Conservation (phyloP, 2,888 invertebrate genomes). For the Hirtodrosophila trivittata region DNA sequence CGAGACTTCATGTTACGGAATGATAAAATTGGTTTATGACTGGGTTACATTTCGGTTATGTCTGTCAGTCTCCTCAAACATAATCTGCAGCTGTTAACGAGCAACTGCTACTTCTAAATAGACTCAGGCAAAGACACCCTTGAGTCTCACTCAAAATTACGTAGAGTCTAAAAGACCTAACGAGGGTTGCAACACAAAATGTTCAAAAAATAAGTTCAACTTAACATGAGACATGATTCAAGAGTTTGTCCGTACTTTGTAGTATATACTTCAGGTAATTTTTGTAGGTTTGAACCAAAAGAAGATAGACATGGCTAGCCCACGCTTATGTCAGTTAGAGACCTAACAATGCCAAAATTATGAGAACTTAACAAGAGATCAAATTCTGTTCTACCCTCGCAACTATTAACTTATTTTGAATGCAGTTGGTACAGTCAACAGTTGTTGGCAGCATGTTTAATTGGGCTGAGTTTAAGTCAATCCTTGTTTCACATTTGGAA, state of each 20-base stretch:
- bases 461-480: constrained; percentile 18
- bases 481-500: constrained; percentile 41
- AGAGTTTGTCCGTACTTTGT: too few relatives aligned
- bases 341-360: too few relatives aligned
- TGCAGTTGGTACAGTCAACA: constrained; percentile 38
- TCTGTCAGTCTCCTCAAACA: constrained; percentile 32
- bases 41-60: constrained; percentile 35
- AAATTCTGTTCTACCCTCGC: too few relatives aligned
- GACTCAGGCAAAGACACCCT: constrained; percentile 8
- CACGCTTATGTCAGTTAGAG: too few relatives aligned
- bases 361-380: too few relatives aligned
- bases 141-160: constrained; percentile 18
- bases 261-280: too few relatives aligned
- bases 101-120: constrained; percentile 24
- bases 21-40: constrained; percentile 72
- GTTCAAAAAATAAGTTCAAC: neutral
- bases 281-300: too few relatives aligned
- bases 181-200: neutral
- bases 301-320: too few relatives aligned
- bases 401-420: constrained; percentile 37
- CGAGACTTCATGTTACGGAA: constrained; percentile 38
- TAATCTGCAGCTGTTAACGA: constrained; percentile 65
- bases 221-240: too few relatives aligned
- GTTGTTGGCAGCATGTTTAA: constrained; percentile 21
- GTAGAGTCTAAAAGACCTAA: constrained; percentile 1